Evolutionary conservation across 2,888 invertebrate species (phyloP).

Genomic region (Oscheius sp.): DNA sequence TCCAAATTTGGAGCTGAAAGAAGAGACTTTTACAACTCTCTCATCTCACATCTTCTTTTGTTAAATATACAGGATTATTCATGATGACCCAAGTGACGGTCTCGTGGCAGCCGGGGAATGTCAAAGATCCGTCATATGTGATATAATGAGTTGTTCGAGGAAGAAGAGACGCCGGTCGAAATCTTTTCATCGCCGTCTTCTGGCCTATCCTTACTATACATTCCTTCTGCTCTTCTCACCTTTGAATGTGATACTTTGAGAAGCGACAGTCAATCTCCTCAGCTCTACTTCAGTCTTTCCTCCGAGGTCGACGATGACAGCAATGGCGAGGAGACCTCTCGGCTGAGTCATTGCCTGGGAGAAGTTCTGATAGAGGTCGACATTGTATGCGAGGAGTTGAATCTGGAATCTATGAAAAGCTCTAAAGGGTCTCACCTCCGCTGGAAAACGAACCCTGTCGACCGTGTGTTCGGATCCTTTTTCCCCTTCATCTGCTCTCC

Average conservation of each 20-base stretch:
- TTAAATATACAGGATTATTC: slow-evolving; percentile 96
- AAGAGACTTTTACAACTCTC: neutral
- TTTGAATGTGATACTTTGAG: slow-evolving; percentile 87
- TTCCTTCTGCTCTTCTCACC: slow-evolving; percentile 34
- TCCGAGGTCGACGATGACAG: slow-evolving; percentile 91
- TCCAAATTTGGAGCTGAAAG: slow-evolving; percentile 67
- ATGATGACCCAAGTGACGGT: slow-evolving; percentile 98
- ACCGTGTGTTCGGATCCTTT: slow-evolving; percentile 96
- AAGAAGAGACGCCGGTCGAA: slow-evolving; percentile 86
- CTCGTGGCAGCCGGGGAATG: slow-evolving; percentile 84
- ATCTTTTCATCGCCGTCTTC: slow-evolving; percentile 81
- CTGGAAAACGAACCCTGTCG: slow-evolving; percentile 93
- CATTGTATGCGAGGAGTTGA: slow-evolving; percentile 97
- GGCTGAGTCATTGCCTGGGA: slow-evolving; percentile 91
- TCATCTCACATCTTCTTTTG: slow-evolving; percentile 85
- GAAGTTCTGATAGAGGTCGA: slow-evolving; percentile 94
- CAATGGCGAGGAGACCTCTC: slow-evolving; percentile 92
- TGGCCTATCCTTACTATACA: slow-evolving; percentile 23
- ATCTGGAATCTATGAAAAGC: slow-evolving; percentile 78
- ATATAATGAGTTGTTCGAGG: slow-evolving; percentile 93
- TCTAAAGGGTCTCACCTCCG: slow-evolving; percentile 79
- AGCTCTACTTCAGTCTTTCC: slow-evolving; percentile 90
- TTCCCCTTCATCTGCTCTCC: slow-evolving; percentile 83
- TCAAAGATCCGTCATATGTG: slow-evolving; percentile 77
- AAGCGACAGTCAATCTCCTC: slow-evolving; percentile 87